phyloP scores from a whole-genome alignment of 2,797 vertebrate species.

The Sparus aurata region DNA sequence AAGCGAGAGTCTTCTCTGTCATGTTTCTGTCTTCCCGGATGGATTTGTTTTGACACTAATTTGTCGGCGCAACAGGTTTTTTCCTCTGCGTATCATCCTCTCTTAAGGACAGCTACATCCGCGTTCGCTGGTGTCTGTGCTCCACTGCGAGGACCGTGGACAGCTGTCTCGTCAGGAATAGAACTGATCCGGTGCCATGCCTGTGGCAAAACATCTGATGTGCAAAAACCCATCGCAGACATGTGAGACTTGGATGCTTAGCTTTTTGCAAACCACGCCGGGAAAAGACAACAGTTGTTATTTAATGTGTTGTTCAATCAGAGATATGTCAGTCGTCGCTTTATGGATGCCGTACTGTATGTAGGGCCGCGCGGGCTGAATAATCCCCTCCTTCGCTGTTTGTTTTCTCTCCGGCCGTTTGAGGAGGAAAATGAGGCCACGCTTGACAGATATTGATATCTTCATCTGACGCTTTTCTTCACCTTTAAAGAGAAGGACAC shows the following conservation, averaged over 20 bases:
- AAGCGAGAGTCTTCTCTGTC: slow-evolving; percentile 21
- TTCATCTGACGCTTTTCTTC: slow-evolving; percentile 44
- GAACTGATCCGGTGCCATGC: slow-evolving; percentile 25
- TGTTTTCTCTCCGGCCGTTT: slow-evolving; percentile 2
- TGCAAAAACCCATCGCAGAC: slow-evolving; percentile 35
- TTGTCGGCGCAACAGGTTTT: slow-evolving; percentile 24
- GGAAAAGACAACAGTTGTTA: slow-evolving; percentile 3
- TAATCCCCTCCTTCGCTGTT: neutral
- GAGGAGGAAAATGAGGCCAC: slow-evolving; percentile 29
- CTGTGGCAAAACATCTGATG: slow-evolving; percentile 63
- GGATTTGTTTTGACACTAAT: slow-evolving; percentile 29
- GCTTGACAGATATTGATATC: slow-evolving; percentile 39
- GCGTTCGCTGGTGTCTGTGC: neutral
- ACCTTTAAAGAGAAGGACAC: slow-evolving; percentile 32
- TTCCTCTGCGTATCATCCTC: neutral
- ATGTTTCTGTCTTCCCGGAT: neutral
- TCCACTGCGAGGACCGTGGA: slow-evolving; percentile 39
- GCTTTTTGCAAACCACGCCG: slow-evolving; percentile 19
- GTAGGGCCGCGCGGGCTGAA: neutral
- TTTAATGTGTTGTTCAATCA: slow-evolving; percentile 1
- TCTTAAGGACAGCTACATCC: slow-evolving; percentile 18
- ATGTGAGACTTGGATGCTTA: slow-evolving; percentile 32
- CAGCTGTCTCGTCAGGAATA: slow-evolving; percentile 39
- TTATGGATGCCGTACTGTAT: slow-evolving; percentile 9
- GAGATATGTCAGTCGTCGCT: neutral